phyloP scores from a whole-genome alignment of 2,113 vertebrate species.

The Manacus vitellinus region DNA sequence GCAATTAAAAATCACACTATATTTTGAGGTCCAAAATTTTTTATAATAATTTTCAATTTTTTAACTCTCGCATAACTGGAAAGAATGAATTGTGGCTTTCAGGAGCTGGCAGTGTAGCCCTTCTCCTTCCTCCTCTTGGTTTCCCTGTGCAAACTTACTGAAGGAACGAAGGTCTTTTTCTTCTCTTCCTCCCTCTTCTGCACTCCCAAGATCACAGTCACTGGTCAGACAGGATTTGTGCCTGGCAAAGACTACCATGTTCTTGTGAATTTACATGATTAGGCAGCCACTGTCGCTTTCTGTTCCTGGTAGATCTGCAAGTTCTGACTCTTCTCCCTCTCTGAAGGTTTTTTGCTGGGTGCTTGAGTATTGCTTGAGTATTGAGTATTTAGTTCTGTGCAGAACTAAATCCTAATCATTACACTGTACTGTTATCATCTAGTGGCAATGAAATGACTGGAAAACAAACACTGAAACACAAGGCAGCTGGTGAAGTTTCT shows the following conservation, averaged over 20 bases:
- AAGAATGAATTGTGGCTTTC: neutral
- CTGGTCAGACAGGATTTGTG: neutral
- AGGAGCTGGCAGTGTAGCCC: neutral
- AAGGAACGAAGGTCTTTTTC: neutral
- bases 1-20: neutral
- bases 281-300: neutral
- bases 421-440: neutral
- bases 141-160: neutral
- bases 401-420: neutral
- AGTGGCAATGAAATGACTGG: neutral
- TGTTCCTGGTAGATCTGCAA: neutral
- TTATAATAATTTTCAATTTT: neutral
- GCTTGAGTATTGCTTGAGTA: neutral
- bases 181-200: neutral
- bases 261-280: neutral
- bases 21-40: neutral
- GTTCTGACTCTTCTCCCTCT: neutral
- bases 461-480: neutral
- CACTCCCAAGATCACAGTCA: accelerated
- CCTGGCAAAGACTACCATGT: neutral
- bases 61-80: neutral
- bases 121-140: neutral
- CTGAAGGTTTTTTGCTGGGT: neutral
- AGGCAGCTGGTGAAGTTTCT: neutral
- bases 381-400: neutral